A percentile compares a stretch with the other conserved stretches of the same genome.
These are phyloP conservation scores for Micronycteris hirsuta DNA, from an alignment of 2,113 vertebrate species.

Conservation along the genomic window DNA sequence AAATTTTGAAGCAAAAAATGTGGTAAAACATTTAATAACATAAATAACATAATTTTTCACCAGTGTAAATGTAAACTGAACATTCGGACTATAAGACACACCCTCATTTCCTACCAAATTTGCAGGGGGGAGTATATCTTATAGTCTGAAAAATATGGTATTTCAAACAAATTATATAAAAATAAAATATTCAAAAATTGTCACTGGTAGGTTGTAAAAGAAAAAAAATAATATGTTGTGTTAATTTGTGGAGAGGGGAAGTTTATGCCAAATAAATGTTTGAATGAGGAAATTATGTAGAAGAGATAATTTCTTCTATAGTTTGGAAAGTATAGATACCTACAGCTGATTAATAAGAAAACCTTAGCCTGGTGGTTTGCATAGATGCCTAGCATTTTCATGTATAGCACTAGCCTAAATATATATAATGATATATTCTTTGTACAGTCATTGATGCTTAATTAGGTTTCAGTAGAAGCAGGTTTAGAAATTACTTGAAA, in stretches of 20 bases:
- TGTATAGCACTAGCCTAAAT: neutral
- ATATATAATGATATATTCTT: neutral
- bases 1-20: too few relatives aligned
- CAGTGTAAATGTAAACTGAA: too few relatives aligned
- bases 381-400: neutral
- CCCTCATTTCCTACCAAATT: too few relatives aligned
- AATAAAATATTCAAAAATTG: neutral
- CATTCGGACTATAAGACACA: too few relatives aligned
- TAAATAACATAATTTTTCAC: too few relatives aligned
- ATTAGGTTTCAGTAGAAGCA: neutral
- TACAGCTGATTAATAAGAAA: neutral
- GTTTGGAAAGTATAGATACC: neutral
- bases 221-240: neutral
- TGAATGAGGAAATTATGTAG: neutral
- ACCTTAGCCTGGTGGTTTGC: neutral
- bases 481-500: neutral
- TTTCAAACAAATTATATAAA: neutral
- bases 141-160: too few relatives aligned
- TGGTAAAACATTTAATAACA: too few relatives aligned
- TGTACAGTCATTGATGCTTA: neutral
- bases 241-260: neutral
- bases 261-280: neutral
- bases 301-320: neutral
- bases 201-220: neutral
- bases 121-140: too few relatives aligned